Percentiles rank a stretch among this genome's conserved stretches.
phyloP scores from a whole-genome alignment of 2,797 vertebrate genomes.

The Intellagama lesueurii region DNA sequence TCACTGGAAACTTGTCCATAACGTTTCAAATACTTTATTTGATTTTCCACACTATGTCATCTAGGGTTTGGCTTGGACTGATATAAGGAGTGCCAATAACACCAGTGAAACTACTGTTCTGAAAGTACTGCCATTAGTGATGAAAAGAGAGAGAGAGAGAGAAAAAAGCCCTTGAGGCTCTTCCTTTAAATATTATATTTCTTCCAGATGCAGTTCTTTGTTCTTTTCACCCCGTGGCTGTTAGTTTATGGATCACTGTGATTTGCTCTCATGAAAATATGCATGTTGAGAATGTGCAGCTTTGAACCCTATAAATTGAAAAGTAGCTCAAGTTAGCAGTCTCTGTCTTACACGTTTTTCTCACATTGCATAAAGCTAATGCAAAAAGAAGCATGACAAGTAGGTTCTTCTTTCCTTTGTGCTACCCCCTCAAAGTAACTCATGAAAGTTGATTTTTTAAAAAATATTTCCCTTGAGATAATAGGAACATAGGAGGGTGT shows the following conservation, averaged over 20 bases:
- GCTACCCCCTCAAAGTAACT: neutral
- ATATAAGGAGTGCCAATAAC: constrained; percentile 13
- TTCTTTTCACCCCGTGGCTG: neutral
- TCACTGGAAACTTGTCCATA: constrained; percentile 15
- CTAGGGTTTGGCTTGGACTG: constrained; percentile 1
- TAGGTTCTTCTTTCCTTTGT: neutral
- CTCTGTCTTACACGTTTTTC: neutral
- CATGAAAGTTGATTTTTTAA: neutral
- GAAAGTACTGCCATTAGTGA: constrained; percentile 6
- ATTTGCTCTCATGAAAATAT: constrained; percentile 5
- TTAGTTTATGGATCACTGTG: neutral
- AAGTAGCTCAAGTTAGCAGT: neutral
- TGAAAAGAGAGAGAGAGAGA: neutral
- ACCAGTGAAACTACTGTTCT: constrained; percentile 26
- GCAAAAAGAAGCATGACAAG: neutral
- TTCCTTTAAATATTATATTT: constrained; percentile 29
- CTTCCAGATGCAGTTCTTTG: constrained; percentile 6
- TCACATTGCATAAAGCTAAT: neutral
- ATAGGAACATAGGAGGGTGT: neutral
- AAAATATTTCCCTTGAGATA: neutral
- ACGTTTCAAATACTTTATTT: constrained; percentile 27
- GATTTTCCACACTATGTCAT: constrained; percentile 30
- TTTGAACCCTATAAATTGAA: neutral
- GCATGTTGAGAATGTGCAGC: neutral
- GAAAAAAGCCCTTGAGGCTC: neutral